These are phyloP conservation scores for Cataglyphis cursor DNA, from an alignment of 2,888 invertebrate genomes.

Conservation along the genomic window DNA sequence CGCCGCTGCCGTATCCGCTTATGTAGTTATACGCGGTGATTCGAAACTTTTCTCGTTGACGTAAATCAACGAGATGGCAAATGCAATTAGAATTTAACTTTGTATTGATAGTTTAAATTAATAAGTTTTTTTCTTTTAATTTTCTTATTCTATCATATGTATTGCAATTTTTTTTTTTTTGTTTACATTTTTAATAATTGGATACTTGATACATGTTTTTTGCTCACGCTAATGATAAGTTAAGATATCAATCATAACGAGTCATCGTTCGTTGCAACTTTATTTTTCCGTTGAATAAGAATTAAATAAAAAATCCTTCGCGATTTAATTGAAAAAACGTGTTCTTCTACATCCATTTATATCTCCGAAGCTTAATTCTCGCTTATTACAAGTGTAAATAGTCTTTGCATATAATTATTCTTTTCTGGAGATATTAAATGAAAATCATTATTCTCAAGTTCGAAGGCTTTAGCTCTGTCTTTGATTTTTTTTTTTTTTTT, in stretches of 20 bases:
- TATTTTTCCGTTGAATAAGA: background rate
- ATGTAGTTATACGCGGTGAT: slow-evolving; percentile 11
- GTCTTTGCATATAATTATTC: background rate
- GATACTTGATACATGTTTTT: background rate
- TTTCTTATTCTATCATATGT: background rate
- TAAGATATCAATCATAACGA: background rate
- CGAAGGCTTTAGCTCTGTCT: background rate
- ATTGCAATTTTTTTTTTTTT: background rate
- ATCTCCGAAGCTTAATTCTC: background rate
- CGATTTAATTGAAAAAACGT: background rate
- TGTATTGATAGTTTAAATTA: background rate
- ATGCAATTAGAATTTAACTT: background rate
- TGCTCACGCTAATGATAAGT: background rate
- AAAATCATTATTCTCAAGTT: no score
- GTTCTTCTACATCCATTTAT: background rate
- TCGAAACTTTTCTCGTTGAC: slow-evolving; percentile 6
- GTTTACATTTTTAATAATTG: background rate
- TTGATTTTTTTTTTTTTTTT: background rate
- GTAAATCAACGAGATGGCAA: slow-evolving; percentile 33
- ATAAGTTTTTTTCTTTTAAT: background rate
- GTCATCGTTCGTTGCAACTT: background rate
- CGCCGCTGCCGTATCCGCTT: slow-evolving; percentile 6
- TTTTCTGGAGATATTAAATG: background rate
- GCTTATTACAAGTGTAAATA: background rate
- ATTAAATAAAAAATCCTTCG: background rate